Evolutionary conservation across 2,797 vertebrate species (phyloP), one percentile per base, ranked within the genome.

Genomic region (Eutrigla gurnardus): DNA sequence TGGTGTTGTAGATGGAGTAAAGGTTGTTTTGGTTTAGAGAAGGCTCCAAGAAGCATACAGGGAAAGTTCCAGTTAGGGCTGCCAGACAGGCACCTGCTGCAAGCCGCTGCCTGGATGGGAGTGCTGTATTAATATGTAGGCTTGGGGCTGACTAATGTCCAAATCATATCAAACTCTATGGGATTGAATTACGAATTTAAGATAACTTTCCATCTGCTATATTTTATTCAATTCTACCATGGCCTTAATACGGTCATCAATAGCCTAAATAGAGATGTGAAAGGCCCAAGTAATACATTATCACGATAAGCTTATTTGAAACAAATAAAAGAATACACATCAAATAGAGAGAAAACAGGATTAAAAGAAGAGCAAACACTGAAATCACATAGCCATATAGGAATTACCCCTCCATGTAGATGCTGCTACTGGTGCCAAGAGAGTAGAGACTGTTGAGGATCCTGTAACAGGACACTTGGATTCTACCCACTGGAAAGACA

Each of bases 1-100:
- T 95, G 4, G 93, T 96, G 63, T 96, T 97, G 88, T 95, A 97
- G 92, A 96, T 94, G 33, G 96, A 98, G 85, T 94, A 93, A 37
- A 90, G 86, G 73, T 97, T 97, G 80, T 94, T 93, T 64, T 94
- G 95, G 83, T 97, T 94, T 40, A 96, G 90, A 57, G 92, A 88
- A 13, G 96, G 96, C 92, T 99, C 98, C 92, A 99, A 92, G 93
- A 98, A 98, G 40, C 96, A 96, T 15, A 98, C 95, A 3, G 98
- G 98, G 73, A 99, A 96, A 58, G 96, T 96, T 50, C 94, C 94
- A 13, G 96, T 93, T 80, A 99, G 94, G 46, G 97, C 96, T 35
- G 97, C 96, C 17, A 99, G 91, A 86, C 98, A 99, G 81, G 96
- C 94, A 37, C 97, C 98, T 33, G 96, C 83, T 4, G 96, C 94